Base-by-base conservation (phyloP, 2,113 vertebrate species). In the Psittacula cyanocephala region DNA sequence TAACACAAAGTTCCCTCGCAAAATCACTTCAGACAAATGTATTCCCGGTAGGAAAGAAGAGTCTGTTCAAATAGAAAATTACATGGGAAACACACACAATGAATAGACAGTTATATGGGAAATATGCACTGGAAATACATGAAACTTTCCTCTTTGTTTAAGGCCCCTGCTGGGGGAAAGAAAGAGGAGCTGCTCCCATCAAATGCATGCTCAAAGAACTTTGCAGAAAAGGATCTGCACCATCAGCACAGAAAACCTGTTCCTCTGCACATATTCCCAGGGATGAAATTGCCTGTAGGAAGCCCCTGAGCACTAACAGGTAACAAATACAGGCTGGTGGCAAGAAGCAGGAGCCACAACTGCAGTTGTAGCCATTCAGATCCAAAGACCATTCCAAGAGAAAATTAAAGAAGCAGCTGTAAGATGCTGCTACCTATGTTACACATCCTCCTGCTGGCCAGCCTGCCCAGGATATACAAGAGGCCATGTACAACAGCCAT, bases 401-500 rank as follows among this genome's bases (percentile, higher is more conserved):
- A 67, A 90, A 75, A 78, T 44, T 5, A 74, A 10, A 60, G 62
- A 50, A 81, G 22, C 24, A 84, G 41, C 29, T 29, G 31, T 44
- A 55, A 35, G 37, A 19, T 53, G 41, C 11, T 62, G 35, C 55
- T 72, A 53, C 22, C 24, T 57, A 8, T 1, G 1, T 31, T 37
- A 62, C 22, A 16, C 2, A 25, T 19, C 13, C 11, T 82, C 24
- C 17, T 2, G 2, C 50, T 33, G 44, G 31, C 9, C 44, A 75
- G 44, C 65, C 53, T 71, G 70, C 55, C 55, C 70, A 37, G 53
- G 14, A 19, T 9, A 29, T 37, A 3, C 0, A 0, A 20, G 9
- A 65, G 46, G 47, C 39, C 59, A 37, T 3, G 23, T 4, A 33
- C 5, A 24, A 62, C 55, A 81, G 50, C 43, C 24, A 13, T 11